Percentiles rank a stretch among this genome's conserved stretches.
Evolutionary conservation across 2,888 invertebrate genomes (phyloP).

Genomic region (Carcina quercana): DNA sequence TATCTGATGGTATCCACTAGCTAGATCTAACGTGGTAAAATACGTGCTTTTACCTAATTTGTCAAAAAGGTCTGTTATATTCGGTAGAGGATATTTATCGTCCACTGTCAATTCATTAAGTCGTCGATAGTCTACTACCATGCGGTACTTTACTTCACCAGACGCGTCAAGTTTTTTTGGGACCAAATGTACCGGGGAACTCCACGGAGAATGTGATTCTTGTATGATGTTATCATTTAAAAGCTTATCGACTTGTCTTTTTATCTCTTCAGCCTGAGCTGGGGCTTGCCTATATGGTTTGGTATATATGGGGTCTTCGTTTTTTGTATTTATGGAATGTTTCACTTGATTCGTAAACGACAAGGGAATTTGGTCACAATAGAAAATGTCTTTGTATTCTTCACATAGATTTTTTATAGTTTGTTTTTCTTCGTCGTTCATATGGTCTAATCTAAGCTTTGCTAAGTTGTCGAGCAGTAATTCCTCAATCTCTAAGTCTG

Average conservation of each 20-base stretch:
- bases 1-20: constrained; percentile 16
- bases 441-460: constrained; percentile 14
- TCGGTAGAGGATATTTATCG: constrained; percentile 6
- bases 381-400: constrained; percentile 23
- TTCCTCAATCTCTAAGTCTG: too few relatives aligned
- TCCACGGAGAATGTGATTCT: constrained; percentile 19
- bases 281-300: constrained; percentile 3
- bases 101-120: constrained; percentile 15
- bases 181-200: constrained; percentile 21
- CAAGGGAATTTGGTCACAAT: too few relatives aligned
- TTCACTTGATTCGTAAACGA: constrained; percentile 19
- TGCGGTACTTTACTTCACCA: constrained; percentile 17
- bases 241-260: constrained; percentile 14
- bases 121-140: constrained; percentile 39
- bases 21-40: constrained; percentile 16
- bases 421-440: constrained; percentile 13
- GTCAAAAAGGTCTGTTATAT: constrained; percentile 4
- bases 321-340: constrained; percentile 25
- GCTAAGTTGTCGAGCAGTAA: too few relatives aligned
- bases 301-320: constrained; percentile 18
- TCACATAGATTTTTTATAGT: constrained; percentile 13
- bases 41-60: constrained; percentile 7
- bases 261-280: constrained; percentile 1
- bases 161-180: constrained; percentile 28
- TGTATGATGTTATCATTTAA: constrained; percentile 15